phyloP scores from a whole-genome alignment of 2,888 invertebrate species.

The Diogma glabrata region DNA sequence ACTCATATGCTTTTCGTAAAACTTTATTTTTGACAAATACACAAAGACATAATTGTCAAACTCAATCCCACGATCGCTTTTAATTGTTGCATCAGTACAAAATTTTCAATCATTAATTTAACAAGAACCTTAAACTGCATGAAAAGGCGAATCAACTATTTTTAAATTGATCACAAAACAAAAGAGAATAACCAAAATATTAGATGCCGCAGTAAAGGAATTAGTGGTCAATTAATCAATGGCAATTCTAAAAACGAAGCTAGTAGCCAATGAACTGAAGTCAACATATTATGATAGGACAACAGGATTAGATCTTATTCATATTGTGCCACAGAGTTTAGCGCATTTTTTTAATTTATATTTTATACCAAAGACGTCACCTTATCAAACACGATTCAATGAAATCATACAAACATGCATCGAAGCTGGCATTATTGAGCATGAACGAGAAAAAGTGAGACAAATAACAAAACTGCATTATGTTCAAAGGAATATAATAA shows the following conservation, averaged over 20 bases:
- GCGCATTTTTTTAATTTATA: background rate
- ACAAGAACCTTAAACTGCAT: background rate
- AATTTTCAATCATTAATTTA: slow-evolving; percentile 4
- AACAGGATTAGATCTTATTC: background rate
- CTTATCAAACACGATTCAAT: background rate
- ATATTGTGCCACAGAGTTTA: background rate
- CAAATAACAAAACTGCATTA: background rate
- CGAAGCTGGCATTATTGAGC: slow-evolving; percentile 1
- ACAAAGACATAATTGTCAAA: background rate
- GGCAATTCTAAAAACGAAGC: background rate
- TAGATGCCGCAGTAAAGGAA: background rate
- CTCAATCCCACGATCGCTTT: background rate
- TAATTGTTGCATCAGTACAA: background rate
- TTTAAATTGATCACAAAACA: background rate
- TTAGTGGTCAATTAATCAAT: background rate
- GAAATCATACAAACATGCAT: background rate
- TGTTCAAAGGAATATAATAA: too few relatives aligned
- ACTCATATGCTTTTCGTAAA: background rate
- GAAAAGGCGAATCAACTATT: background rate
- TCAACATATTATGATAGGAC: background rate
- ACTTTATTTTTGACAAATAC: background rate
- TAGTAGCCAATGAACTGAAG: background rate
- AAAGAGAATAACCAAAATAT: background rate
- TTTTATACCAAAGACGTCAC: slow-evolving; percentile 1
- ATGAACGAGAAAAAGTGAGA: background rate